These are phyloP conservation scores for Sisor rabdophorus DNA, from an alignment of 2,113 vertebrate genomes.

Conservation along the genomic window DNA sequence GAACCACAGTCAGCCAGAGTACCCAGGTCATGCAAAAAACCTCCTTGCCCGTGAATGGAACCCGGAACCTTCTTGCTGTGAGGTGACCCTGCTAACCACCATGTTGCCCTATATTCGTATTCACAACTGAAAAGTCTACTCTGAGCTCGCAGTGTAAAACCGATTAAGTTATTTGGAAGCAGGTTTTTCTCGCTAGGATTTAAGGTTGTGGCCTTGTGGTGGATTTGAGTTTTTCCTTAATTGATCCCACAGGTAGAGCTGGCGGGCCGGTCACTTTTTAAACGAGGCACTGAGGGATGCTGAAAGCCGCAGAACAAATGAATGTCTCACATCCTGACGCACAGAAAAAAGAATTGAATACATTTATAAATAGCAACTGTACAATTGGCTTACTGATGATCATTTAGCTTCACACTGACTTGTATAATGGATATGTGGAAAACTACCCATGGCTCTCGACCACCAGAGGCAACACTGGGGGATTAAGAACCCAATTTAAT, in stretches of 20 bases:
- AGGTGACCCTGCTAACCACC: too few species aligned
- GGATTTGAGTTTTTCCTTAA: constrained; percentile 37
- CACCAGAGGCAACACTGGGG: background rate
- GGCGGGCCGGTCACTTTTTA: constrained; percentile 36
- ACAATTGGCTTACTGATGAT: constrained; percentile 2
- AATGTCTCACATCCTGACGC: constrained; percentile 3
- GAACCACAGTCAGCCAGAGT: too few species aligned
- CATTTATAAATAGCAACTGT: background rate
- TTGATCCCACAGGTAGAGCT: constrained; percentile 45
- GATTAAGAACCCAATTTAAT: background rate
- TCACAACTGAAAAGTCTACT: too few species aligned
- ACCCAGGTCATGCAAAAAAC: too few species aligned
- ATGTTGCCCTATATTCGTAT: too few species aligned
- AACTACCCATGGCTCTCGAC: background rate
- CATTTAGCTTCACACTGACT: background rate
- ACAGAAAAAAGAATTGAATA: background rate
- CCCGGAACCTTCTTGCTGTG: too few species aligned
- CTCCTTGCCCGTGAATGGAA: too few species aligned
- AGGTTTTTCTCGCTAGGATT: constrained; percentile 9
- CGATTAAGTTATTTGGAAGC: background rate
- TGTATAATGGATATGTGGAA: constrained; percentile 1
- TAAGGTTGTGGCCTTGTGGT: constrained; percentile 21
- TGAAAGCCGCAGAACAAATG: constrained; percentile 19
- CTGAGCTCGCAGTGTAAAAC: too few species aligned
- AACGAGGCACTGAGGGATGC: constrained; percentile 44